These are phyloP conservation scores for Kryptolebias marmoratus DNA, from an alignment of 2,113 vertebrate species.

Conservation along the genomic window DNA sequence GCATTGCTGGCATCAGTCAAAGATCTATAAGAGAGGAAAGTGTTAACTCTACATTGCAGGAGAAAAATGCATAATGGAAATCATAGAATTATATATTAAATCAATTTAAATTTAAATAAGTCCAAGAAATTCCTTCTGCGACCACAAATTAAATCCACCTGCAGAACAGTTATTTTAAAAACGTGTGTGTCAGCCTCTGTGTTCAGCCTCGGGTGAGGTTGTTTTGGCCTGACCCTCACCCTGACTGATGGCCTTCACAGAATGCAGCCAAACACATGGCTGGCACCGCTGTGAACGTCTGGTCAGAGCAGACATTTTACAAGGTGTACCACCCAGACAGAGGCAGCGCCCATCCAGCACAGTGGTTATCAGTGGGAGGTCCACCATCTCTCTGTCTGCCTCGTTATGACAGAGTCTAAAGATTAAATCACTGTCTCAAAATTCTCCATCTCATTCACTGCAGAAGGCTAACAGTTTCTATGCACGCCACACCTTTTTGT, in stretches of 20 bases:
- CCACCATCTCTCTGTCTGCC: constrained; percentile 8
- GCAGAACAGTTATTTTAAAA: constrained; percentile 27
- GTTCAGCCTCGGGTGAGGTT: constrained; percentile 34
- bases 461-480: not conserved
- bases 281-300: constrained; percentile 48
- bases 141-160: constrained; percentile 2
- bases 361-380: constrained; percentile 64
- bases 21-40: constrained; percentile 30
- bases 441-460: not conserved
- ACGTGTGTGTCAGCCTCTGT: constrained; percentile 22
- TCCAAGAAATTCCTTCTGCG: constrained; percentile 14
- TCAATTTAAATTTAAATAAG: constrained; percentile 18
- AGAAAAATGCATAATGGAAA: constrained; percentile 1
- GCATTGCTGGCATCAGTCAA: constrained; percentile 12
- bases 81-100: not conserved
- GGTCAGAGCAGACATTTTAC: constrained; percentile 53
- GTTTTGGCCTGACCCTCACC: not conserved
- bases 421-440: constrained; percentile 16
- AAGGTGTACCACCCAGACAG: constrained; percentile 64
- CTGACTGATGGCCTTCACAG: constrained; percentile 48
- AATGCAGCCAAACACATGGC: constrained; percentile 46
- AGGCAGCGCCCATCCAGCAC: constrained; percentile 55
- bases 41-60: constrained; percentile 21
- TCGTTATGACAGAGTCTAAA: constrained; percentile 11
- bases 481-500: not conserved